Conservation (phyloP, 1,140 invertebrate species). For the Formica exsecta region DNA sequence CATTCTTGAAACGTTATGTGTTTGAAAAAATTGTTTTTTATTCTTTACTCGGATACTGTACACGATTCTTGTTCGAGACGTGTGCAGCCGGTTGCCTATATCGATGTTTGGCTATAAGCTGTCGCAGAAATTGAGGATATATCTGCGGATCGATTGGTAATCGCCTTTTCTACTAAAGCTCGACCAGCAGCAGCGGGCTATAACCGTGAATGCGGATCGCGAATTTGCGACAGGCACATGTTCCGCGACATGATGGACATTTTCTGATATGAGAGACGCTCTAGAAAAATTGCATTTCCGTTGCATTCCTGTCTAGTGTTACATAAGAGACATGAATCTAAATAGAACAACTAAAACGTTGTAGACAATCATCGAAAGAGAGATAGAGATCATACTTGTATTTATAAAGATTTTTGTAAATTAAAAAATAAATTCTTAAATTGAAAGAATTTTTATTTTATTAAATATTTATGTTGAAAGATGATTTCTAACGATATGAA, state of each 20-base stretch:
- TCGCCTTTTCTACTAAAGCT: conserved; percentile 31
- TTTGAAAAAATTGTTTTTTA: background rate
- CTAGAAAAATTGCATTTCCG: background rate
- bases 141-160: conserved; percentile 34
- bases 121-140: background rate
- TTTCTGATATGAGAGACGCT: background rate
- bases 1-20: conserved; percentile 6
- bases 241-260: background rate
- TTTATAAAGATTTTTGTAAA: background rate
- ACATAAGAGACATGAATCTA: background rate
- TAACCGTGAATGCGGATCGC: conserved; percentile 15
- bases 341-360: background rate
- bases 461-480: background rate
- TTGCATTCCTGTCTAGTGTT: background rate
- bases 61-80: conserved; percentile 1
- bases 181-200: background rate
- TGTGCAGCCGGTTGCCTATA: background rate
- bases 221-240: background rate
- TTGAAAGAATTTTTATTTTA: background rate
- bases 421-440: conserved; percentile 1
- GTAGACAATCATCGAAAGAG: background rate
- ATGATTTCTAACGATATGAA: background rate
- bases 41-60: background rate
- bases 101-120: background rate
- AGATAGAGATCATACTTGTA: background rate